Evolutionary conservation across 2,113 vertebrate species (phyloP).

Genomic region (Ramphastos sulfuratus): DNA sequence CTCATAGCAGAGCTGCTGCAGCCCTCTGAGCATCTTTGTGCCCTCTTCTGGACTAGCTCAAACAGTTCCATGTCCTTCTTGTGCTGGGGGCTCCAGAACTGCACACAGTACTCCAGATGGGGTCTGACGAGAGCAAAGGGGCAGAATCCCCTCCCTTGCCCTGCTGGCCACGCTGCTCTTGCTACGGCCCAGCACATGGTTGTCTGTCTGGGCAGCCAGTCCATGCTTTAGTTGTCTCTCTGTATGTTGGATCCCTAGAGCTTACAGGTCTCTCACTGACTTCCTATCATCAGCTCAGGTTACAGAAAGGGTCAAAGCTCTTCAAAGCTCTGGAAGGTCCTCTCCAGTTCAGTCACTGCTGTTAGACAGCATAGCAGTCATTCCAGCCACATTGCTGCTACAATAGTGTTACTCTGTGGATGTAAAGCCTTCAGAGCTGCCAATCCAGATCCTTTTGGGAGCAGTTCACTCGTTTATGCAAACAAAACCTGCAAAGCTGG

Average conservation of each 20-base stretch:
- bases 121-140: too few species aligned
- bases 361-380: neutral
- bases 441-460: conserved; percentile 12
- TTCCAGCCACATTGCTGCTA: neutral
- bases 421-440: conserved; percentile 13
- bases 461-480: neutral
- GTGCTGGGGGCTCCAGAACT: too few species aligned
- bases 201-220: neutral
- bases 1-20: too few species aligned
- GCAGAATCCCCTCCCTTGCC: too few species aligned
- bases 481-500: conserved; percentile 33
- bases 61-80: too few species aligned
- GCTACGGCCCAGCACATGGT: too few species aligned
- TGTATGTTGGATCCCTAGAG: neutral
- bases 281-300: neutral
- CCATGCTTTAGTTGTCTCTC: neutral
- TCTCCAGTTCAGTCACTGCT: neutral
- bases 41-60: too few species aligned
- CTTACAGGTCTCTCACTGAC: neutral
- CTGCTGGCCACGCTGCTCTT: too few species aligned
- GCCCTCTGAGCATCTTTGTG: too few species aligned
- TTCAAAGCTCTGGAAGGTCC: neutral
- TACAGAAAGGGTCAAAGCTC: neutral
- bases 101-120: too few species aligned
- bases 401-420: neutral